These are phyloP conservation scores for Oryzias dopingdopingensis DNA, from an alignment of 2,797 vertebrate species.

Conservation along the genomic window DNA sequence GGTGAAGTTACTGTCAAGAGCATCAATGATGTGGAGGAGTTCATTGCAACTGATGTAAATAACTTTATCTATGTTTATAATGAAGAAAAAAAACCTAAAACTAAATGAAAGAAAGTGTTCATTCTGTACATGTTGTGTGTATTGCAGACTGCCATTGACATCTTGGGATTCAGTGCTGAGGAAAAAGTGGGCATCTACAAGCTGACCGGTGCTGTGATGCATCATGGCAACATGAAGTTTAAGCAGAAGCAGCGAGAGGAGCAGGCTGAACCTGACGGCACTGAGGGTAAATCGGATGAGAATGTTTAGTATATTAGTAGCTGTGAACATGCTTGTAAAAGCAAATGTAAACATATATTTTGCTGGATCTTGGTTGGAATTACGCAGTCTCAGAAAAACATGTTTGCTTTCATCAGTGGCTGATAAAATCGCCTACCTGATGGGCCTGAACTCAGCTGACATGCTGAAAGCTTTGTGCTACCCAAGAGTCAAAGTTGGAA, in stretches of 20 bases:
- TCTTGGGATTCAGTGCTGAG: conserved; percentile 80
- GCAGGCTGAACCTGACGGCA: conserved; percentile 63
- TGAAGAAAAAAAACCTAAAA: neutral
- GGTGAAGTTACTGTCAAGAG: conserved; percentile 87
- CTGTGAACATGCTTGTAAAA: too few species aligned
- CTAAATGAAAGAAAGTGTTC: too few species aligned
- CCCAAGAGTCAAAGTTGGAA: conserved; percentile 87
- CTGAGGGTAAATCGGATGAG: conserved; percentile 75
- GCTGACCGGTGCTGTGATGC: conserved; percentile 82
- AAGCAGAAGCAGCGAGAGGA: conserved; percentile 68
- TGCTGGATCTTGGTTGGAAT: too few species aligned
- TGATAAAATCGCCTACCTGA: conserved; percentile 85
- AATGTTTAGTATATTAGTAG: too few species aligned
- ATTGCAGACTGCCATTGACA: conserved; percentile 80
- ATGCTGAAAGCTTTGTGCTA: conserved; percentile 83
- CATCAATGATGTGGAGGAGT: conserved; percentile 86
- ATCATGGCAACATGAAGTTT: conserved; percentile 86
- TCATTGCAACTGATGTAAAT: conserved; percentile 84
- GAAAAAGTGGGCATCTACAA: conserved; percentile 83
- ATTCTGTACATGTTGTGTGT: too few species aligned
- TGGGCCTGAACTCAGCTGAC: conserved; percentile 78
- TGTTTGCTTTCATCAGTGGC: conserved; percentile 70
- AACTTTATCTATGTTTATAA: neutral
- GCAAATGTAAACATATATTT: too few species aligned
- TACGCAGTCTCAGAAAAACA: neutral